Evolutionary conservation across 92 coral and sea anemone genomes (phyloP), one percentile per base, ranked within the genome.

Genomic region (Heteractis magnifica): DNA sequence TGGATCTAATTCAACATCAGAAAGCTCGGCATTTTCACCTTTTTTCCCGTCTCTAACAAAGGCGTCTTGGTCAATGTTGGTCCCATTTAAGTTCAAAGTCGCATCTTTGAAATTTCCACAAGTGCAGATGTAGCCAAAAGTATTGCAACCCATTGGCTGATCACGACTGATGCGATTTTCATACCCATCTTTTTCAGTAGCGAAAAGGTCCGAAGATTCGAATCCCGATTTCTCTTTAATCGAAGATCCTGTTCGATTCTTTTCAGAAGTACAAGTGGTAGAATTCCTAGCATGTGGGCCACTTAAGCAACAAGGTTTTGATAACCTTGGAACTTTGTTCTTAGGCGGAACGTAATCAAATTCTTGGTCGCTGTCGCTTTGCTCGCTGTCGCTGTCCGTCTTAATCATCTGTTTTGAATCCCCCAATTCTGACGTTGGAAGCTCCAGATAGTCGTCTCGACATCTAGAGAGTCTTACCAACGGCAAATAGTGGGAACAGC

Each of bases 241-340:
- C 10, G 15, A 75, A 49, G 79, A 49, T 52, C 11, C 56, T 8
- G 19, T 55, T 34, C 6, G 55, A 75, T 10, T 80, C 56, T 70
- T 71, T 56, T 81, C 56, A 82, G 86, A 82, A 82, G 86, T 82
- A 56, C 79, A 82, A 72, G 86, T 82, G 86, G 86, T 58, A 82
- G 79, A 15, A 18, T 11, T 16, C 50, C 73, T 82, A 11, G 11
- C 51, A 18, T 15, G 64, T 23, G 6, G 8, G 44, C 10, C 8
- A 65, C 2, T 72, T 26, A 72, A 72, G 75, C 72, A 21, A 6
- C 2, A 50, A 80, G 60, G 65, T 10, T 62, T 50, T 51, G 83
- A 79, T 50, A 70, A 8, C 13, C n/a, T 15, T 4, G 77, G 84
- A 15, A 26, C 73, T 68, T 20, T 26, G 3, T 68, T 68, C 48